These are phyloP conservation scores for Hyposoter didymator DNA, from an alignment of 2,888 invertebrate species.

Conservation along the genomic window DNA sequence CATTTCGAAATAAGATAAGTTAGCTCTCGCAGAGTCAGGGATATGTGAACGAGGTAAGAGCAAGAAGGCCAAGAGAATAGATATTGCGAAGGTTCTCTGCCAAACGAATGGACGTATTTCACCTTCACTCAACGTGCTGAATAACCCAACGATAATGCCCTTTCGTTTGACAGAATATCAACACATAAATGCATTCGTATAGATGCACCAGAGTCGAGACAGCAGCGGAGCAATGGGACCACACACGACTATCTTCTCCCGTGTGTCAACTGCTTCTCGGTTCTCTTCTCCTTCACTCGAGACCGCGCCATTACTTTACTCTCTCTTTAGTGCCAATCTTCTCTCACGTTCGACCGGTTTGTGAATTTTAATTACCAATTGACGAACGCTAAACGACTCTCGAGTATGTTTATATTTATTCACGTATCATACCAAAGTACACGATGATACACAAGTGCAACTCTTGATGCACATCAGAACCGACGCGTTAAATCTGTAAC, in stretches of 20 bases:
- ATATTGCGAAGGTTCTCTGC: not conserved
- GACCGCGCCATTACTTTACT: conserved; percentile 40
- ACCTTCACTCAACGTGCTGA: not conserved
- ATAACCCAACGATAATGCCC: not conserved
- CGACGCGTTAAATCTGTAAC: conserved; percentile 27
- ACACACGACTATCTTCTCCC: conserved; percentile 60
- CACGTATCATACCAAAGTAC: not conserved
- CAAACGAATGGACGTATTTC: conserved; percentile 22
- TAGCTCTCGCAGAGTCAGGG: conserved; percentile 50
- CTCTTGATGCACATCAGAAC: conserved; percentile 18
- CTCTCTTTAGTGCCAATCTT: conserved; percentile 56
- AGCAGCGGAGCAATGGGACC: conserved; percentile 54
- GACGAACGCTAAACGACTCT: conserved; percentile 53
- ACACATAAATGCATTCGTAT: not conserved
- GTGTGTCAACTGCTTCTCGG: conserved; percentile 65
- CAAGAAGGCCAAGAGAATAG: conserved; percentile 33
- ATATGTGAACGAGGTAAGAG: conserved; percentile 34
- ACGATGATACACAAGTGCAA: conserved; percentile 1
- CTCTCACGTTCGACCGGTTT: conserved; percentile 60
- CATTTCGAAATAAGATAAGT: conserved; percentile 68
- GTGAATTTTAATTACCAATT: conserved; percentile 65
- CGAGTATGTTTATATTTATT: not conserved
- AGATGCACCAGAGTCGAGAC: conserved; percentile 9
- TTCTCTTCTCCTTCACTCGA: conserved; percentile 49
- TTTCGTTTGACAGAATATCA: conserved; percentile 3